Evolutionary conservation across 1,140 invertebrate genomes (phyloP).

Genomic region (Globodera ellingtonae): DNA sequence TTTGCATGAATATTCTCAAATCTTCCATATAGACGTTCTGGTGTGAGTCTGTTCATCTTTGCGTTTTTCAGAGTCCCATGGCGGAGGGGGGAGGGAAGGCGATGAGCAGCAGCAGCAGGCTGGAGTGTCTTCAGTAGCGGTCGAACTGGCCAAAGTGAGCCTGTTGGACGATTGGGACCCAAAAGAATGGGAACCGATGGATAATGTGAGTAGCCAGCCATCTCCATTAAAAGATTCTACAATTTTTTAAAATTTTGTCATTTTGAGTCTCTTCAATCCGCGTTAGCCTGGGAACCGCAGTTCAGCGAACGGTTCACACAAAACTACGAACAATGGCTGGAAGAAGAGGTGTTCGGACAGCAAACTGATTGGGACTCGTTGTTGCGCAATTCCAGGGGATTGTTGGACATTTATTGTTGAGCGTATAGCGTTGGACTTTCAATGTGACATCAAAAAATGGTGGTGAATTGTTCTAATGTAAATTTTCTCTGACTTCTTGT

Average conservation of each 20-base stretch:
- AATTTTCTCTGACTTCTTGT: no score
- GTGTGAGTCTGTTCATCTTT: no score
- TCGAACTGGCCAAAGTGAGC: not conserved
- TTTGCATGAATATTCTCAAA: not conserved
- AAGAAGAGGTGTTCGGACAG: slow-evolving; percentile 90
- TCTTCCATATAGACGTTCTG: not conserved
- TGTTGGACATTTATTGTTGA: slow-evolving; percentile 32
- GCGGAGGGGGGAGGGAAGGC: not conserved
- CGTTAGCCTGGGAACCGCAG: slow-evolving; percentile 74
- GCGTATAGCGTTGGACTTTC: not conserved
- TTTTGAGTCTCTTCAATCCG: slow-evolving; percentile 77
- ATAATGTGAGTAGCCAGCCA: not conserved
- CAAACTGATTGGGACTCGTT: slow-evolving; percentile 71
- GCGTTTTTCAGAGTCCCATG: not conserved
- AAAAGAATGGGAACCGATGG: slow-evolving; percentile 30
- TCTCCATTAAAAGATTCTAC: not conserved
- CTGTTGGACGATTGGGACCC: slow-evolving; percentile 27
- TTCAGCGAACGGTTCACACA: slow-evolving; percentile 84
- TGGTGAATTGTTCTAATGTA: no score
- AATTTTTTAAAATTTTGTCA: slow-evolving; percentile 1
- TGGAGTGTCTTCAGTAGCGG: not conserved
- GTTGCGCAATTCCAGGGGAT: slow-evolving; percentile 28
- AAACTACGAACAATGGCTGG: slow-evolving; percentile 92
- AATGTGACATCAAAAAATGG: no score
- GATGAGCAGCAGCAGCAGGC: slow-evolving; percentile 14